Conservation (phyloP, 2,113 vertebrate genomes). For the Sus scrofa region DNA sequence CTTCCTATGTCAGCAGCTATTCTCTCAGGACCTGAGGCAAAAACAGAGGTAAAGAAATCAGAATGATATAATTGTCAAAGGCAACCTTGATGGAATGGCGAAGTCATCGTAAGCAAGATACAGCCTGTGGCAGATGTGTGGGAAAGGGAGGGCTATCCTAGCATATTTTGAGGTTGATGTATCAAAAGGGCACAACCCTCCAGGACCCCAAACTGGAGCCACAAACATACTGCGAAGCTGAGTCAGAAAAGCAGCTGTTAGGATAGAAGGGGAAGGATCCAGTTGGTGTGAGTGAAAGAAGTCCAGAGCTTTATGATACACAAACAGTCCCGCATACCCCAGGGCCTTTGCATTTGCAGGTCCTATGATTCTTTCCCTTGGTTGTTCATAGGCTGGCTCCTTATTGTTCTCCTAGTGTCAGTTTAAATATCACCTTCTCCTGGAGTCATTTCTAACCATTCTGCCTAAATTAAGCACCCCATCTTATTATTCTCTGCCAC, state of each 20-base stretch:
- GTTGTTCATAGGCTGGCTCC: background rate
- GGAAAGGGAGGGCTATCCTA: background rate
- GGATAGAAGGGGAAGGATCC: background rate
- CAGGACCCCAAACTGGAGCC: background rate
- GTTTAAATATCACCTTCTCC: background rate
- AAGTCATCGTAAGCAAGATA: background rate
- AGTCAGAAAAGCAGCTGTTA: background rate
- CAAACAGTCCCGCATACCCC: background rate
- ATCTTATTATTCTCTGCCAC: background rate
- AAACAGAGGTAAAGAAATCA: constrained; percentile 51
- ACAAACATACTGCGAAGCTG: background rate
- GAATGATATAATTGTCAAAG: constrained; percentile 69
- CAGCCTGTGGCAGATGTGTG: background rate
- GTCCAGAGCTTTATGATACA: background rate
- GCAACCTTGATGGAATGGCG: constrained; percentile 15
- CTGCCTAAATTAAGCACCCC: background rate
- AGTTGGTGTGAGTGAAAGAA: background rate
- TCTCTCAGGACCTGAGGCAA: constrained; percentile 39
- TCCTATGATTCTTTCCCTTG: background rate
- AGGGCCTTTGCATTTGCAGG: background rate
- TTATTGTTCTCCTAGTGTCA: background rate
- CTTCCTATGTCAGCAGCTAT: background rate
- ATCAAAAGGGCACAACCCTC: background rate
- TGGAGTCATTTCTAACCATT: background rate
- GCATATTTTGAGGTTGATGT: background rate